Evolutionary conservation across 2,113 vertebrate species (phyloP).

Genomic region (Lonchura striata): DNA sequence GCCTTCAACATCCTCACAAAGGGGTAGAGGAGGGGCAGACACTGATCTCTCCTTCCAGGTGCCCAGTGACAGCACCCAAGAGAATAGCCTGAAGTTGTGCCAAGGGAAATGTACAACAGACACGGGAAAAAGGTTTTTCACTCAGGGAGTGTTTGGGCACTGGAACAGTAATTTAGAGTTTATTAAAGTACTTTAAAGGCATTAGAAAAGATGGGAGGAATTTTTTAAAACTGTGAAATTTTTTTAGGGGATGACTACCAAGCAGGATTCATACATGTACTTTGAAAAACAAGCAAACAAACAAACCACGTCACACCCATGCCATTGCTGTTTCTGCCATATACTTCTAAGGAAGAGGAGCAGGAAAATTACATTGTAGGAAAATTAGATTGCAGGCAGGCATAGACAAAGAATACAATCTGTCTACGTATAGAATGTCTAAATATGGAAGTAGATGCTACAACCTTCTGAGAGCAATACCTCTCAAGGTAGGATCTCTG

Average conservation of each 20-base stretch:
- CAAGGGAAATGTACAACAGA: not conserved
- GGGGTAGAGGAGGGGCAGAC: too few species aligned
- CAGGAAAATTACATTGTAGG: not conserved
- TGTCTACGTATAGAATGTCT: not conserved
- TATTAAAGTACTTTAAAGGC: not conserved
- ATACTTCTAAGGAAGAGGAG: not conserved
- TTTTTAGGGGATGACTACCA: not conserved
- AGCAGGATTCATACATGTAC: not conserved
- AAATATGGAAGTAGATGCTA: not conserved
- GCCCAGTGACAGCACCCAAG: fast-evolving
- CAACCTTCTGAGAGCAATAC: not conserved
- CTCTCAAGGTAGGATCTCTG: not conserved
- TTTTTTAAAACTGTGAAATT: not conserved
- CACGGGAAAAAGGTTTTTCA: not conserved
- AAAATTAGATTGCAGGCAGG: not conserved
- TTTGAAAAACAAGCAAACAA: not conserved
- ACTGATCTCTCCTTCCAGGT: not conserved
- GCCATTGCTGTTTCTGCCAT: not conserved
- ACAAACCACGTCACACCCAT: not conserved
- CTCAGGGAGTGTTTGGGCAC: too few species aligned
- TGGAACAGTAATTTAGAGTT: not conserved
- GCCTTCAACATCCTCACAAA: fast-evolving
- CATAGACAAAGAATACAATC: not conserved
- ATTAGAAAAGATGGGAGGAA: not conserved
- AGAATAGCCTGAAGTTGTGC: not conserved